Evolutionary conservation across 2,888 invertebrate genomes (phyloP).

Genomic region (Eupelmus urozonus): DNA sequence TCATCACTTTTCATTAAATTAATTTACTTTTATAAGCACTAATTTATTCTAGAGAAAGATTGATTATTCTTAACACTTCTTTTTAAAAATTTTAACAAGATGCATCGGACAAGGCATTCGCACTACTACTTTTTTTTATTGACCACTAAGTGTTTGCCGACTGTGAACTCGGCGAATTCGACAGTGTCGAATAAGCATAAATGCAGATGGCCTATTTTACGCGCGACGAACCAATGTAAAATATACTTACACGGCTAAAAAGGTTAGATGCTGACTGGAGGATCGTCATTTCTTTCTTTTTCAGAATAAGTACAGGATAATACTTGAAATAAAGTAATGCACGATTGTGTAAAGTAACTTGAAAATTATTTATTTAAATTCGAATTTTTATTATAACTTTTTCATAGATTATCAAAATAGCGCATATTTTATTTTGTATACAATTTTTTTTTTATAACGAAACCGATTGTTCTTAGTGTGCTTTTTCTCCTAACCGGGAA

Average conservation of each 20-base stretch:
- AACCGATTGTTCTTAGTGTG: constrained; percentile 7
- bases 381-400: constrained; percentile 15
- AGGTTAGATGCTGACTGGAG: constrained; percentile 31
- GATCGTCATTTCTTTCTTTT: constrained; percentile 41
- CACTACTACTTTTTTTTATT: no score
- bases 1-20: neutral
- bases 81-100: neutral
- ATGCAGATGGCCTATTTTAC: constrained; percentile 1
- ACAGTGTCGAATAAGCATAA: constrained; percentile 12
- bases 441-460: no score
- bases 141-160: neutral
- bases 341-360: constrained; percentile 14
- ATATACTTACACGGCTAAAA: constrained; percentile 30
- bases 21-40: neutral
- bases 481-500: constrained; percentile 19
- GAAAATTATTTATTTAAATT: constrained; percentile 31
- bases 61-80: no score
- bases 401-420: constrained; percentile 5
- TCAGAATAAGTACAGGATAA: neutral
- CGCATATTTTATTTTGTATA: constrained; percentile 12
- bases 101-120: neutral
- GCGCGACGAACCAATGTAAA: neutral
- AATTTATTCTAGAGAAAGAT: no score
- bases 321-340: no score
- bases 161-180: neutral